Evolutionary conservation across 2,113 vertebrate species (phyloP).

Genomic region (Lynx canadensis): DNA sequence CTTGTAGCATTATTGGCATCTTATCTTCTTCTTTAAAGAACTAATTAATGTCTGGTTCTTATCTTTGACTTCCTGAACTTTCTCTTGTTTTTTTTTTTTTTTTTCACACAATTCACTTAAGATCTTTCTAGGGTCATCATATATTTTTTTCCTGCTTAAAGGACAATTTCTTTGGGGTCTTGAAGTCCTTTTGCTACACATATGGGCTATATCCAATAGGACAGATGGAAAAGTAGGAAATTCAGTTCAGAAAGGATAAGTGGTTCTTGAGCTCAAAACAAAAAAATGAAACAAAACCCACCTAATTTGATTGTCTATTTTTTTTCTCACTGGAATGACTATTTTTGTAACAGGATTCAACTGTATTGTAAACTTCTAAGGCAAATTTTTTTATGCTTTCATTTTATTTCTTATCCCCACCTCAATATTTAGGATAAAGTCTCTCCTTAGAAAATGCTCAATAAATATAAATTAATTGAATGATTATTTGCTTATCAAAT

Average conservation of each 20-base stretch:
- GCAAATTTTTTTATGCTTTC: not conserved
- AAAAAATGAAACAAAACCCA: not conserved
- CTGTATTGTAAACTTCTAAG: not conserved
- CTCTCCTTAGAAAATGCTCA: not conserved
- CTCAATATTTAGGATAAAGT: not conserved
- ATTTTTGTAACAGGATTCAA: slow-evolving; percentile 43
- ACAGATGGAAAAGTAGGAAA: slow-evolving; percentile 46
- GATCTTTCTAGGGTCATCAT: not conserved
- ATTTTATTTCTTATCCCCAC: not conserved
- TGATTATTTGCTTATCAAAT: not conserved
- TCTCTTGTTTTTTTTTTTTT: slow-evolving; percentile 3
- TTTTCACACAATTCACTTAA: slow-evolving; percentile 33
- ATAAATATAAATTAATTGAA: not conserved
- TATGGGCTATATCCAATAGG: not conserved
- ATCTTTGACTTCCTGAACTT: not conserved
- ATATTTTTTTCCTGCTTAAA: slow-evolving; percentile 7
- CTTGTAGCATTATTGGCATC: not conserved
- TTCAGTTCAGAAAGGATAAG: slow-evolving; percentile 12
- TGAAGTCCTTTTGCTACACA: not conserved
- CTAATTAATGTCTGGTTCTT: slow-evolving; percentile 41
- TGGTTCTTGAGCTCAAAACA: not conserved
- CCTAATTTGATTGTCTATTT: not conserved
- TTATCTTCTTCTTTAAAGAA: not conserved
- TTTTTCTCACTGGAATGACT: not conserved
- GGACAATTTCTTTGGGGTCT: not conserved